phyloP scores from a whole-genome alignment of 2,113 vertebrate species.

The Gila orcuttii region DNA sequence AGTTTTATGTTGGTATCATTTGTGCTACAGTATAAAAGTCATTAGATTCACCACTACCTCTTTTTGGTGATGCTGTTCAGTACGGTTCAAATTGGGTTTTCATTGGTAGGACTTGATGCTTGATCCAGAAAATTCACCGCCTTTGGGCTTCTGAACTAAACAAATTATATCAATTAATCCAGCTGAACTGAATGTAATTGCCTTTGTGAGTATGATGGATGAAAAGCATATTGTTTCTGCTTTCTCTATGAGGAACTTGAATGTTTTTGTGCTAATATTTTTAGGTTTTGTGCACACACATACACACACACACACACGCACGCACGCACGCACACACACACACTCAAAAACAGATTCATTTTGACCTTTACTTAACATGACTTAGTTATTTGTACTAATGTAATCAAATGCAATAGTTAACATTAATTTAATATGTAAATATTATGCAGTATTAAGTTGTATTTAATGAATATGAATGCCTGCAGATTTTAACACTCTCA shows the following conservation, averaged over 20 bases:
- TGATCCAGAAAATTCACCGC: constrained; percentile 39
- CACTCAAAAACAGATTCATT: neutral
- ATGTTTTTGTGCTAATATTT: constrained; percentile 26
- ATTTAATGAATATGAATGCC: neutral
- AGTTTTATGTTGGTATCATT: neutral
- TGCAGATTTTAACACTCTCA: neutral
- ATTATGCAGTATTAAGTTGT: neutral
- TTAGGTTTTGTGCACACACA: neutral
- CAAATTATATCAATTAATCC: constrained; percentile 34
- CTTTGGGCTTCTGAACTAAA: constrained; percentile 37
- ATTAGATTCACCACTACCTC: neutral
- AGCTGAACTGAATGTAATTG: constrained; percentile 13
- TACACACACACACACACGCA: neutral
- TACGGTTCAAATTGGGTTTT: constrained; percentile 32
- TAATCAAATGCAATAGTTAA: neutral
- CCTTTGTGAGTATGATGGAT: constrained; percentile 27
- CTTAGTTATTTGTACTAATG: neutral
- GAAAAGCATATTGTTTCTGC: neutral
- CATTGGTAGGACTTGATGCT: neutral
- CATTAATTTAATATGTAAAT: neutral
- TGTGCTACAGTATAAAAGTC: neutral
- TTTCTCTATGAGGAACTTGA: neutral
- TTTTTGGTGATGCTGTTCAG: neutral
- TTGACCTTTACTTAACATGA: neutral
- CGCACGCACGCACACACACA: neutral